Conservation (phyloP, 2,113 vertebrate genomes). For the Petaurus breviceps region DNA sequence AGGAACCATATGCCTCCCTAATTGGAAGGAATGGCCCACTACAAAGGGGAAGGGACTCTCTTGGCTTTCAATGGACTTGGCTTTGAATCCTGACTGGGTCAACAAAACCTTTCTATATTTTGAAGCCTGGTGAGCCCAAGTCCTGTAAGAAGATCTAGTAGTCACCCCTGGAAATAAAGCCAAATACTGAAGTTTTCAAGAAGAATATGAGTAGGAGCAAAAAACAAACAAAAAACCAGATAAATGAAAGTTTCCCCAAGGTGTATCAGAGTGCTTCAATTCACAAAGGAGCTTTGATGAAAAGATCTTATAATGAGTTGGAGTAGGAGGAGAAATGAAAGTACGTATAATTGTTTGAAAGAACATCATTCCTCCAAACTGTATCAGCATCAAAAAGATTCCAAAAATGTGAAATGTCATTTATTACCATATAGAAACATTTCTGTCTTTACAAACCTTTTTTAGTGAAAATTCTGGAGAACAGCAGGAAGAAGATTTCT, state of each 20-base stretch:
- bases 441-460: not conserved
- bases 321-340: not conserved
- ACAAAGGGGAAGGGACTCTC: not conserved
- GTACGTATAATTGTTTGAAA: slow-evolving; percentile 4
- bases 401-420: not conserved
- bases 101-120: not conserved
- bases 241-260: not conserved
- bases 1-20: not conserved
- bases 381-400: slow-evolving; percentile 22
- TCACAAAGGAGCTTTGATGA: too few species aligned
- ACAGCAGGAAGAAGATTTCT: too few species aligned
- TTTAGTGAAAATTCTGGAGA: not conserved
- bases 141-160: not conserved
- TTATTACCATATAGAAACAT: slow-evolving; percentile 6
- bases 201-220: not conserved
- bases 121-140: not conserved
- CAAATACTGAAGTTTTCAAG: not conserved
- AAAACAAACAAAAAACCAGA: not conserved
- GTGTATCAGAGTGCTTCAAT: not conserved
- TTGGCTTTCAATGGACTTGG: not conserved
- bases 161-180: too few species aligned
- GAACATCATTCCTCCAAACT: not conserved
- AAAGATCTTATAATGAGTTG: not conserved
- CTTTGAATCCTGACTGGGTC: not conserved
- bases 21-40: not conserved